Conservation (phyloP, 2,888 invertebrate species). For the Julus scanicus region DNA sequence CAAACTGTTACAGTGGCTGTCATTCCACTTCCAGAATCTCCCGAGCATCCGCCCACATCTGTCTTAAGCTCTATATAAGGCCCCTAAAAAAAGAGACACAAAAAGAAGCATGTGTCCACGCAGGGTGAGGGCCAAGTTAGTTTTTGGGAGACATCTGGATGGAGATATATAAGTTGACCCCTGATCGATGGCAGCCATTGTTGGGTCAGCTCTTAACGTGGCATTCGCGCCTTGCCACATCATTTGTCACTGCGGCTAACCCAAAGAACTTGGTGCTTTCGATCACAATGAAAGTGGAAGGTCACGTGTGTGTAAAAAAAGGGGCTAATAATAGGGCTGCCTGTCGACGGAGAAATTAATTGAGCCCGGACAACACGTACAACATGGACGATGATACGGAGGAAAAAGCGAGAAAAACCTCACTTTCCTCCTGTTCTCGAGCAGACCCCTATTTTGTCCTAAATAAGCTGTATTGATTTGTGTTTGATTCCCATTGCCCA, state of each 20-base stretch:
- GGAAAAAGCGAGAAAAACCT: not conserved
- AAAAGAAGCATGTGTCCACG: not conserved
- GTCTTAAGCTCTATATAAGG: too few species aligned
- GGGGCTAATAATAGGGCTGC: constrained; percentile 24
- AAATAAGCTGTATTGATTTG: constrained; percentile 12
- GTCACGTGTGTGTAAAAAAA: constrained; percentile 19
- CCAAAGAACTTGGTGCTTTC: constrained; percentile 6
- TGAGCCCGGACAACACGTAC: not conserved
- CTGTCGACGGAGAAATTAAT: constrained; percentile 45
- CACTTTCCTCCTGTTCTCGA: not conserved
- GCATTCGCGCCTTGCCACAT: constrained; percentile 30
- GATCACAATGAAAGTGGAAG: constrained; percentile 32
- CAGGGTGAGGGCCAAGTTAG: not conserved
- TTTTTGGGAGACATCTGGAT: constrained; percentile 23
- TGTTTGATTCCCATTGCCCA: not conserved
- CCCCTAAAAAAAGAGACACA: too few species aligned
- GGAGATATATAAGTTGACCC: constrained; percentile 4
- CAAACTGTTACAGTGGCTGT: too few species aligned
- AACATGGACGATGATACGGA: not conserved
- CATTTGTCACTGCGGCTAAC: constrained; percentile 45
- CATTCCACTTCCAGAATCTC: too few species aligned
- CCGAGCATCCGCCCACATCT: not conserved
- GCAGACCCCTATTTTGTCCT: not conserved
- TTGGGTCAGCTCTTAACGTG: constrained; percentile 34
- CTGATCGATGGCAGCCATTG: constrained; percentile 32